These are phyloP conservation scores for Gasterosteus nipponicus DNA, from an alignment of 2,113 vertebrate species.

Conservation along the genomic window DNA sequence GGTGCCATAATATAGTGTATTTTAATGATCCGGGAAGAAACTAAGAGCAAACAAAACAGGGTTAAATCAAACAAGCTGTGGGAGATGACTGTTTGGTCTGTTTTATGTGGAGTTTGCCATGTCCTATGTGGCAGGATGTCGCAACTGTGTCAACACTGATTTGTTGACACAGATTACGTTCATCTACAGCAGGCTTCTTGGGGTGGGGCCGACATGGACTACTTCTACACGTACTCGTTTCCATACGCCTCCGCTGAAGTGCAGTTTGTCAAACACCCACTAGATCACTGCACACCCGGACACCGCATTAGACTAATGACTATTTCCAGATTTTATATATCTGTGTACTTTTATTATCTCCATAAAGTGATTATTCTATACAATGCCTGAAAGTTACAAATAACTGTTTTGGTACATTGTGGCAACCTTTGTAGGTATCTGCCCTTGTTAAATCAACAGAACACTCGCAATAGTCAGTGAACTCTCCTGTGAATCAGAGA, in stretches of 20 bases:
- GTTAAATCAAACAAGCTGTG: no score
- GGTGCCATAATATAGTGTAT: neutral
- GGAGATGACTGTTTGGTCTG: neutral
- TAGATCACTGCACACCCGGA: neutral
- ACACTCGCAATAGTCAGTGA: neutral
- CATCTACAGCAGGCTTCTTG: neutral
- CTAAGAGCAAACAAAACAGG: no score
- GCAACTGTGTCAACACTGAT: conserved; percentile 17
- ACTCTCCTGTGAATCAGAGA: neutral
- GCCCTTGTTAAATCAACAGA: conserved; percentile 28
- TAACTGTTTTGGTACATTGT: neutral
- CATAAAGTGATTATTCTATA: neutral
- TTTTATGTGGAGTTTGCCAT: neutral
- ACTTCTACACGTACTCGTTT: neutral
- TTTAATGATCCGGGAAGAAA: neutral
- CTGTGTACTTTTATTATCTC: neutral
- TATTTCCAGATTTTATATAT: neutral
- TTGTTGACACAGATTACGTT: neutral
- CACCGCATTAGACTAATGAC: neutral
- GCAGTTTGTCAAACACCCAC: neutral
- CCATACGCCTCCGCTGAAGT: neutral
- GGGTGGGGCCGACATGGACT: neutral
- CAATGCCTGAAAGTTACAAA: neutral
- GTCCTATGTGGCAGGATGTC: conserved; percentile 36
- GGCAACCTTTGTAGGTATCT: neutral